A percentile compares a stretch with the other conserved stretches of the same genome.
Conservation (phyloP, 2,888 invertebrate species). For the Drosophila siamana region DNA sequence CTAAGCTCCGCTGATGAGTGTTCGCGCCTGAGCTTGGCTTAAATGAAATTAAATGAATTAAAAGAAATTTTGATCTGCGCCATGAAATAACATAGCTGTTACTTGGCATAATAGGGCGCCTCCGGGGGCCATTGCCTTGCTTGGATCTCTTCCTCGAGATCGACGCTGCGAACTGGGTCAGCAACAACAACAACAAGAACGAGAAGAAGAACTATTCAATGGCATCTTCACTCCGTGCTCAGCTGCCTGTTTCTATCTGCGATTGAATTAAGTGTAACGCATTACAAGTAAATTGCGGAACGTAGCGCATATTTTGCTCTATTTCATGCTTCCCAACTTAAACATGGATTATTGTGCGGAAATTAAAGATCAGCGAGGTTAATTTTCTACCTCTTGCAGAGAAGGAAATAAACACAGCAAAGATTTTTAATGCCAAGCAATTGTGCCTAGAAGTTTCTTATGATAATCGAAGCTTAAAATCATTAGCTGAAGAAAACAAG, state of each 20-base stretch:
- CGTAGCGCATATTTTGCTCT: constrained; percentile 25
- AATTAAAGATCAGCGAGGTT: background rate
- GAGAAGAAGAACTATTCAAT: background rate
- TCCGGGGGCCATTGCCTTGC: constrained; percentile 10
- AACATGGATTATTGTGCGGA: background rate
- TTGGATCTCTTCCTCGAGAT: constrained; percentile 28
- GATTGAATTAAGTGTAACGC: constrained; percentile 56
- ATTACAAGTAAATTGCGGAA: constrained; percentile 40
- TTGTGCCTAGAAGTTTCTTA: too few species aligned
- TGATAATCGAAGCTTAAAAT: too few species aligned
- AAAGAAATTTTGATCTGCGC: constrained; percentile 46
- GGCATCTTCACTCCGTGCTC: constrained; percentile 12
- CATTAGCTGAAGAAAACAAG: too few species aligned
- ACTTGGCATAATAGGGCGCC: constrained; percentile 36
- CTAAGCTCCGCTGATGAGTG: constrained; percentile 41
- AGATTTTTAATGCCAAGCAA: background rate
- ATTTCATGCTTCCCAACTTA: constrained; percentile 4
- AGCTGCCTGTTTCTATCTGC: constrained; percentile 30
- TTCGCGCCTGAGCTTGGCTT: constrained; percentile 40
- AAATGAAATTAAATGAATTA: constrained; percentile 60
- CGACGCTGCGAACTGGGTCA: constrained; percentile 43
- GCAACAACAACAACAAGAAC: too few species aligned
- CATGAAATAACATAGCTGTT: constrained; percentile 3
- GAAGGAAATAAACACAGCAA: background rate
- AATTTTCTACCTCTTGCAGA: background rate